These are phyloP conservation scores for Crypturellus undulatus DNA, from an alignment of 2,113 vertebrate species.

Conservation along the genomic window DNA sequence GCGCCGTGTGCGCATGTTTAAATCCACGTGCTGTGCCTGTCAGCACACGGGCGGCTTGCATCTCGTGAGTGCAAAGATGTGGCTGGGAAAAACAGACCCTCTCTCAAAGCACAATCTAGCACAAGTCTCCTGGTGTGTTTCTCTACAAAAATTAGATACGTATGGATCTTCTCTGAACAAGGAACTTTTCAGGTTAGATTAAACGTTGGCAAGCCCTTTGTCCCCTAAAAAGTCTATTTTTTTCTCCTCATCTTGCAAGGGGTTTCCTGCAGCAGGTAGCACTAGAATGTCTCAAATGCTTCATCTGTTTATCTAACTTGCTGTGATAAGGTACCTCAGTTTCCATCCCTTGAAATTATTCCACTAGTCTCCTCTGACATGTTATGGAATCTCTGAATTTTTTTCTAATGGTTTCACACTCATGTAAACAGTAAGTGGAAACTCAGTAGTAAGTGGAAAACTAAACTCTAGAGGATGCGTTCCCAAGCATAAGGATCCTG, in stretches of 20 bases:
- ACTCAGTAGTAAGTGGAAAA: neutral
- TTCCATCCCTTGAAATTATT: neutral
- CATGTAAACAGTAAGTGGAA: no score
- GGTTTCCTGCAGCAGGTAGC: neutral
- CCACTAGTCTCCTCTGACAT: neutral
- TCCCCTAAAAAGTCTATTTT: neutral
- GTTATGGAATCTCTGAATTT: neutral
- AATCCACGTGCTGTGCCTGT: no score
- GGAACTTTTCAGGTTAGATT: neutral
- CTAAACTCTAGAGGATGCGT: neutral
- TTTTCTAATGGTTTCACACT: neutral
- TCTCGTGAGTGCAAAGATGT: neutral
- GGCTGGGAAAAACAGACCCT: neutral
- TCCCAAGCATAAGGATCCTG: neutral
- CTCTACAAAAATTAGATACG: neutral
- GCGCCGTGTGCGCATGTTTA: no score
- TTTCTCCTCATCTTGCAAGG: neutral
- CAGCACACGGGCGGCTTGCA: neutral
- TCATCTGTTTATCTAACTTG: neutral
- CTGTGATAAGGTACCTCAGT: neutral
- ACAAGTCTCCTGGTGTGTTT: neutral
- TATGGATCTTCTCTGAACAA: neutral
- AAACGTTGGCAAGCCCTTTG: neutral
- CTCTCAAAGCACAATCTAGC: neutral
- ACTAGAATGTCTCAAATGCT: neutral